Evolutionary conservation across 2,113 vertebrate species (phyloP), one percentile per base, ranked within the genome.

Genomic region (Motacilla alba): DNA sequence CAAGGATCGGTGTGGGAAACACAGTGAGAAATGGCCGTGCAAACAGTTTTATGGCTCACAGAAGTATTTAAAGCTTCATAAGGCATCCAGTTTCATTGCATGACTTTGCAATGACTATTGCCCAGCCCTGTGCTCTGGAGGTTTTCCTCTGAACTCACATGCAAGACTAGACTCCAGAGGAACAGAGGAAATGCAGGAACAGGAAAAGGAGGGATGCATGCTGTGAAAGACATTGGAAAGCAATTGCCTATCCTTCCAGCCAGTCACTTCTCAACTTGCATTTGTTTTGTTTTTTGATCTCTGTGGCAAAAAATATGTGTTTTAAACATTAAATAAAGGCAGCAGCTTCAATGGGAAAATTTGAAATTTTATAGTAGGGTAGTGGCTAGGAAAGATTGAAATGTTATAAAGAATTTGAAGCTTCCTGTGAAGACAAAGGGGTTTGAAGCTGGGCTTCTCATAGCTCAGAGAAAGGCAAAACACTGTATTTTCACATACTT

Each of bases 91-190:
- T 43, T 78, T 46, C 26, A 43, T 55, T 3, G 3, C 24, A 5
- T 43, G 63, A 28, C 72, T 85, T 47, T 31, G 15, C 17, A 56
- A 31, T 33, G 35, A 35, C 17, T 11, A 7, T 20, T 64, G 26
- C 64, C 46, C 7, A 9, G 31, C n/a, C 70, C 9, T 1, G 33
- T 66, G 31, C 27, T 46, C 33, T 2, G 2, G 26, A 69, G 28
- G 4, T 83, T 83, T 80, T 12, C 21, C 23, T 26, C 5, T 2
- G 6, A 83, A 28, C 5, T 6, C 0, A 1, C 8, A 10, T 1
- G 1, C 6, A 7, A 59, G 63, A 41, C 3, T 1, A 2, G 23
- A 23, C 20, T 52, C 23, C 46, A 44, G 64, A 67, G 67, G 74
- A 77, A 80, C 46, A 44, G 64, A 67, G 67, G 74, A 77, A 80